phyloP scores from a whole-genome alignment of 2,797 vertebrate species.

The Thamnophis elegans region DNA sequence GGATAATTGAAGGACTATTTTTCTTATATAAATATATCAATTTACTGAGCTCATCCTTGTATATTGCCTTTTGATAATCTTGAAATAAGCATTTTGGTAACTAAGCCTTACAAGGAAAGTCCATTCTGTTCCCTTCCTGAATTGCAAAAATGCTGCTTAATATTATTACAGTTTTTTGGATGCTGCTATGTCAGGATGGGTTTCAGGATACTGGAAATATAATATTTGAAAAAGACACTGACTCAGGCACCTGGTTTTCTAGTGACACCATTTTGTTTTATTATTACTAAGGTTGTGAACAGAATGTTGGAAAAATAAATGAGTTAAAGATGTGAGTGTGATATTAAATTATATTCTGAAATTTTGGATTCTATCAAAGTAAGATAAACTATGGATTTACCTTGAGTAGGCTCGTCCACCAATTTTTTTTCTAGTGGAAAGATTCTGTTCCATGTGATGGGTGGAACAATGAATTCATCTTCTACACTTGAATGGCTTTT shows the following conservation, averaged over 20 bases:
- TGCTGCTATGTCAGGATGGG: not conserved
- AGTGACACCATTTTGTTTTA: not conserved
- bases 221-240: not conserved
- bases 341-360: not conserved
- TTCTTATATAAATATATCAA: not conserved
- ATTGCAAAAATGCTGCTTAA: not conserved
- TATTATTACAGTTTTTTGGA: not conserved
- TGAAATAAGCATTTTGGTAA: not conserved
- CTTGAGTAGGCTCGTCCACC: not conserved
- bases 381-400: not conserved
- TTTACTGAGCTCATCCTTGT: not conserved
- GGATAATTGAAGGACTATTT: not conserved
- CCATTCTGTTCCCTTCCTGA: not conserved
- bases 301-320: not conserved
- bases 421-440: not conserved
- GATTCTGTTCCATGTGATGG: not conserved
- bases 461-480: not conserved
- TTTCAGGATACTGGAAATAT: not conserved
- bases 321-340: not conserved
- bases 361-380: not conserved
- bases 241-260: not conserved
- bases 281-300: not conserved
- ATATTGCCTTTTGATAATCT: not conserved
- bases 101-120: not conserved
- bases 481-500: not conserved